Evolutionary conservation across 2,797 vertebrate genomes (phyloP).

Genomic region (Serranus cabrilla): DNA sequence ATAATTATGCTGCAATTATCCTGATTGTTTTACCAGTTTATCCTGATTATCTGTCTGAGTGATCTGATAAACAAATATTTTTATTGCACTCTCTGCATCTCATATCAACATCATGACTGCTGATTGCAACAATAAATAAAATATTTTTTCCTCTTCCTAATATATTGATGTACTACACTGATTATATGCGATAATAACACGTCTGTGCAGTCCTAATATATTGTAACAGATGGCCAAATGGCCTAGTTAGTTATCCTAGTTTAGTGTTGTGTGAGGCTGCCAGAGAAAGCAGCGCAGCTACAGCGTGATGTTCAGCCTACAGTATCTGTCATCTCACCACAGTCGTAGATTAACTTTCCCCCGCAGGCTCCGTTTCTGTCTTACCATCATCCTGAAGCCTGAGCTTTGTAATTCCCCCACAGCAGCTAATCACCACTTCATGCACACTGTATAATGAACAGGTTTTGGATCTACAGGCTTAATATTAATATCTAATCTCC

Average conservation of each 20-base stretch:
- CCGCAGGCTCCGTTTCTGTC: slow-evolving; percentile 12
- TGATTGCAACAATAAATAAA: slow-evolving; percentile 4
- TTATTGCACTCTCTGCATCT: slow-evolving; percentile 45
- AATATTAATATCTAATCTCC: slow-evolving; percentile 17
- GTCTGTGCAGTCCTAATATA: background rate
- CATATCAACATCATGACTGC: slow-evolving; percentile 32
- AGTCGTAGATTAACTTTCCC: slow-evolving; percentile 15
- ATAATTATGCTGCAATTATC: slow-evolving; percentile 66
- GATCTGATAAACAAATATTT: slow-evolving; percentile 63
- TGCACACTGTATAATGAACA: slow-evolving; percentile 18
- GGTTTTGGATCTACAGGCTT: slow-evolving; percentile 23
- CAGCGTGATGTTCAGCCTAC: background rate
- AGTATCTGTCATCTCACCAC: slow-evolving; percentile 8
- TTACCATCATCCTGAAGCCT: background rate
- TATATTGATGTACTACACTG: background rate
- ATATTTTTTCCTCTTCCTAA: slow-evolving; percentile 1
- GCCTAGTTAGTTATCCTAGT: slow-evolving; percentile 14
- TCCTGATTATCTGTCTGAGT: slow-evolving; percentile 52
- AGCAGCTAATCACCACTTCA: slow-evolving; percentile 35
- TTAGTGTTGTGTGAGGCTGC: slow-evolving; percentile 6
- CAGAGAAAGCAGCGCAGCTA: background rate
- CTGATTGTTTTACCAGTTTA: slow-evolving; percentile 59
- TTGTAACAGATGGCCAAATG: slow-evolving; percentile 20
- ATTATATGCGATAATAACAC: slow-evolving; percentile 1
- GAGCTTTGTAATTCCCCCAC: slow-evolving; percentile 17